Percentiles rank a stretch among this genome's conserved stretches.
Evolutionary conservation across 2,797 vertebrate species (phyloP).

Genomic region (Staurois parvus): DNA sequence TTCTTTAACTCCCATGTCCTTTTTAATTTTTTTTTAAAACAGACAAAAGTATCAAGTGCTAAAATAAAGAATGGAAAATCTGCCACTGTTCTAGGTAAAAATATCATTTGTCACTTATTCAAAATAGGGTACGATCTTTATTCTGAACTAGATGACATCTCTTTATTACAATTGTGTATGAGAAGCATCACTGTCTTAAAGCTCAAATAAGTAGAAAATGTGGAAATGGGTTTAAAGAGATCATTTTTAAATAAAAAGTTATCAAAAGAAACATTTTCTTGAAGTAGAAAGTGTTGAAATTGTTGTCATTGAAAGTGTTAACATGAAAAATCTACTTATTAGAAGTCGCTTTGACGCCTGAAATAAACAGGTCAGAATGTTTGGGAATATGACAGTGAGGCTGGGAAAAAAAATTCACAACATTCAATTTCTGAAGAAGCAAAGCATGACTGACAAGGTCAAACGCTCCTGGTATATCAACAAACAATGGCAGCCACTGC

Average conservation of each 20-base stretch:
- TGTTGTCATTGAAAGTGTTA: slow-evolving; percentile 29
- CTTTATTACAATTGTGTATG: no score
- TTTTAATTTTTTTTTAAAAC: no score
- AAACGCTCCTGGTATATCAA: slow-evolving; percentile 50
- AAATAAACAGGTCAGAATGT: slow-evolving; percentile 61
- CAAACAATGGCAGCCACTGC: slow-evolving; percentile 61
- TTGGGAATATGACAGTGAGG: slow-evolving; percentile 56
- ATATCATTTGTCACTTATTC: background rate
- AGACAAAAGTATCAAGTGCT: background rate
- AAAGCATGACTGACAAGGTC: background rate
- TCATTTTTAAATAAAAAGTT: background rate
- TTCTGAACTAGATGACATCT: background rate
- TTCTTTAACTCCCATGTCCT: no score
- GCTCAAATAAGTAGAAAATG: no score
- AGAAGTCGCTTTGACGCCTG: slow-evolving; percentile 48
- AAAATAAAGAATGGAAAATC: background rate
- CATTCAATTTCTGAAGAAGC: slow-evolving; percentile 52
- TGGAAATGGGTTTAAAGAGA: no score
- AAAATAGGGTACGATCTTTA: background rate
- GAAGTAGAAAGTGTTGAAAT: background rate
- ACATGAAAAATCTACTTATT: slow-evolving; percentile 59
- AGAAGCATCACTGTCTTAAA: no score
- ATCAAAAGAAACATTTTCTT: background rate
- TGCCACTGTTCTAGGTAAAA: background rate
- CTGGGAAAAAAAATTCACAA: slow-evolving; percentile 56